These are phyloP conservation scores for Zoroaster sp. DNA, from an alignment of 53 echinoderm and acorn worm genomes.

Conservation along the genomic window DNA sequence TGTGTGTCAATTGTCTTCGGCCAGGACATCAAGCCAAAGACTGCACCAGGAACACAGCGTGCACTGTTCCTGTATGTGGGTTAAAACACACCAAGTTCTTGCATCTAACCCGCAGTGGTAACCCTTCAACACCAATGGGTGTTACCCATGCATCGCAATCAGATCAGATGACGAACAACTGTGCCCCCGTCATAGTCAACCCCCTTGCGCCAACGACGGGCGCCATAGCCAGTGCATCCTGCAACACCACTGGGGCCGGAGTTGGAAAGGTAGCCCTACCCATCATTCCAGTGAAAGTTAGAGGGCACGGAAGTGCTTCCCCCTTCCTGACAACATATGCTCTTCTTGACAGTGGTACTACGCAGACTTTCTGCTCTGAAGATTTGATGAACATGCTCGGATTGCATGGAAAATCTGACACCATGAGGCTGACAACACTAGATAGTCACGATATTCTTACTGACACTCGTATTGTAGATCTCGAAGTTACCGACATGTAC, in stretches of 20 bases:
- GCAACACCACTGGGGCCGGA: not conserved
- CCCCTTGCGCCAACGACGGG: not conserved
- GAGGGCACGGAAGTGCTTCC: too few species aligned
- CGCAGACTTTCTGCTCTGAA: too few species aligned
- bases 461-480: not conserved
- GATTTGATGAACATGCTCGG: too few species aligned
- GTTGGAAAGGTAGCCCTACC: conserved; percentile 18
- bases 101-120: too few species aligned
- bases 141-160: not conserved
- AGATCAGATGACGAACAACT: not conserved
- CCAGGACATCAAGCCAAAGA: too few species aligned
- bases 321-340: too few species aligned
- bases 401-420: too few species aligned
- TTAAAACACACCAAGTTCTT: too few species aligned
- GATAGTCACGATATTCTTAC: not conserved
- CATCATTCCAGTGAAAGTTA: conserved; percentile 20
- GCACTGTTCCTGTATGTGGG: too few species aligned
- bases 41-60: too few species aligned
- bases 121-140: not conserved
- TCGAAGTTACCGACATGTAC: too few species aligned
- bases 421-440: not conserved
- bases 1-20: not conserved
- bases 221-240: not conserved
- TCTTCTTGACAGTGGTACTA: too few species aligned
- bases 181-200: not conserved